Conservation (phyloP, 1,140 invertebrate genomes). For the Cyclargus thomasi region DNA sequence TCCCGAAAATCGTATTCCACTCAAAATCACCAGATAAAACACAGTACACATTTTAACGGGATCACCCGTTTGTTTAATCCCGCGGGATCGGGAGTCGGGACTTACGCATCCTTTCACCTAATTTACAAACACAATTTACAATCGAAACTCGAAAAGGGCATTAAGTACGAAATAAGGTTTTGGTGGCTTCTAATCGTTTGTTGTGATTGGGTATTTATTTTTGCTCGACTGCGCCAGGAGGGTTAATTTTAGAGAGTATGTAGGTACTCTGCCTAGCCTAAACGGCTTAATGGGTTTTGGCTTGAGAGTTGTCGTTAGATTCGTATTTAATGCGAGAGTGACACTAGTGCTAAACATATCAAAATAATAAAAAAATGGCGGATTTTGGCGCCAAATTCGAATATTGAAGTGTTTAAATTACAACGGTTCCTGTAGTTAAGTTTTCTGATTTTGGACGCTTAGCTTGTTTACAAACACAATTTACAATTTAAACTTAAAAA, state of each 20-base stretch:
- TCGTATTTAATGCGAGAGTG: too few relatives aligned
- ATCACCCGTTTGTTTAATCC: slow-evolving; percentile 22
- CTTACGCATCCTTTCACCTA: slow-evolving; percentile 35
- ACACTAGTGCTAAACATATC: too few relatives aligned
- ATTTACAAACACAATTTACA: slow-evolving; percentile 43
- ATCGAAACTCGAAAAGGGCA: slow-evolving; percentile 27
- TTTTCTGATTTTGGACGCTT: too few relatives aligned
- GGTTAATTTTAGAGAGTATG: too few relatives aligned
- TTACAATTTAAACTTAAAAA: slow-evolving; percentile 33
- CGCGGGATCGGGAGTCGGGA: slow-evolving; percentile 27
- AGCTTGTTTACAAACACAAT: slow-evolving; percentile 42
- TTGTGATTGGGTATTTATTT: neutral
- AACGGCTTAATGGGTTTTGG: too few relatives aligned
- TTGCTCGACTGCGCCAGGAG: too few relatives aligned
- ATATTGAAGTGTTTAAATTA: too few relatives aligned
- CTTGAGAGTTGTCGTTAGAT: too few relatives aligned
- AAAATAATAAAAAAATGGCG: too few relatives aligned
- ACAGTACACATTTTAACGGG: slow-evolving; percentile 20
- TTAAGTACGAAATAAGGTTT: neutral
- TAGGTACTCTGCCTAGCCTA: too few relatives aligned
- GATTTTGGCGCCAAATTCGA: too few relatives aligned
- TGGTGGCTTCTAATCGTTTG: neutral
- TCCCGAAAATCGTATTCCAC: neutral
- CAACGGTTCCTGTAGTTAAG: too few relatives aligned
- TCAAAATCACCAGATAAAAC: neutral